Evolutionary conservation across 2,888 invertebrate species (phyloP).

Genomic region (Rotaria macrura): DNA sequence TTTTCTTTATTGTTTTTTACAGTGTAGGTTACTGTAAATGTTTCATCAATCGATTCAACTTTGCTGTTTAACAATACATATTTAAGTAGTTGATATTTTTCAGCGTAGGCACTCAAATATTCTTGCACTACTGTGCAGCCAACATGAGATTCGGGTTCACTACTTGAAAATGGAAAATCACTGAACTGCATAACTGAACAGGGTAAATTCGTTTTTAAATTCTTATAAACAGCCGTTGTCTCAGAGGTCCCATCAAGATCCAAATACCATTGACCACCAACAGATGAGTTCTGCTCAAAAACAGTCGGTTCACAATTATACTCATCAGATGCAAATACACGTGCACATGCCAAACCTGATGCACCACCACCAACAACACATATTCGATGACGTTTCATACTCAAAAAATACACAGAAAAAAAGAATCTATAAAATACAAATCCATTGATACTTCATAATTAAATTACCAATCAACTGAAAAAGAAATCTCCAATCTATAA

Average conservation of each 20-base stretch:
- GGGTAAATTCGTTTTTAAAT: slow-evolving; percentile 24
- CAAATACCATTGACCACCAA: slow-evolving; percentile 29
- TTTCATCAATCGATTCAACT: background rate
- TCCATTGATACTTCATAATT: too few species aligned
- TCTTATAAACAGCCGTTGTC: slow-evolving; percentile 22
- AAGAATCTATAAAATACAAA: too few species aligned
- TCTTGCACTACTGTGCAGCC: background rate
- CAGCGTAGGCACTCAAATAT: slow-evolving; percentile 20
- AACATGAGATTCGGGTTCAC: background rate
- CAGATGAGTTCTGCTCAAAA: slow-evolving; percentile 22
- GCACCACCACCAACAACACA: slow-evolving; percentile 27
- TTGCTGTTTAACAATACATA: slow-evolving; percentile 20
- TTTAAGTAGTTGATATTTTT: background rate
- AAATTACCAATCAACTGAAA: too few species aligned
- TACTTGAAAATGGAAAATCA: slow-evolving; percentile 27
- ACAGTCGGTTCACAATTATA: slow-evolving; percentile 27
- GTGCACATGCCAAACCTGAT: slow-evolving; percentile 28
- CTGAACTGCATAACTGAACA: slow-evolving; percentile 28
- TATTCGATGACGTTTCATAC: slow-evolving; percentile 21
- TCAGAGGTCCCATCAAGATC: background rate
- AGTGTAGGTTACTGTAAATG: background rate
- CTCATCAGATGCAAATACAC: background rate
- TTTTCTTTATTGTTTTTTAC: background rate
- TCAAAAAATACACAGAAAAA: too few species aligned
- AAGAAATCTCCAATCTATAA: too few species aligned